phyloP scores from a whole-genome alignment of 1,140 invertebrate genomes.

The Meloidogyne chitwoodi region DNA sequence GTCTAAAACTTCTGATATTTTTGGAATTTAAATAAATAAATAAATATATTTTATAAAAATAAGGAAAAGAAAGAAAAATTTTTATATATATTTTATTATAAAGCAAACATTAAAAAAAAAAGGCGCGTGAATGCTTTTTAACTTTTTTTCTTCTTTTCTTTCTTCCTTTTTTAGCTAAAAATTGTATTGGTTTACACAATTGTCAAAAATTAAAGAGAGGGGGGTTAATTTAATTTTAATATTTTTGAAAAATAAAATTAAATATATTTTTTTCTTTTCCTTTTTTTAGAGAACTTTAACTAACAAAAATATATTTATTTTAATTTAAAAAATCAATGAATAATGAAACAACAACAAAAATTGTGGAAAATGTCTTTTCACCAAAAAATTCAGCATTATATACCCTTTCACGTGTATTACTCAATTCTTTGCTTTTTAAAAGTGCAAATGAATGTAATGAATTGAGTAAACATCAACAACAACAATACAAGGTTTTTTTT shows the following conservation, averaged over 20 bases:
- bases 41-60: too few relatives aligned
- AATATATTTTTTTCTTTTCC: too few relatives aligned
- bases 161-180: too few relatives aligned
- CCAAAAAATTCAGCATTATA: not conserved
- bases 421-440: not conserved
- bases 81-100: not conserved
- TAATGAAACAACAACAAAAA: not conserved
- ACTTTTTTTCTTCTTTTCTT: not conserved
- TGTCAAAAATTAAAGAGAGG: not conserved
- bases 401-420: not conserved
- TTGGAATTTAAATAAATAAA: not conserved
- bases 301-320: too few relatives aligned
- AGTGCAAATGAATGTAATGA: not conserved
- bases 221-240: not conserved
- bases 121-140: not conserved
- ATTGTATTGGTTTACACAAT: not conserved
- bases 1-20: not conserved
- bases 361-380: not conserved
- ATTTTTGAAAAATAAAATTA: not conserved
- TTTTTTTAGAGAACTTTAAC: too few relatives aligned
- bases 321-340: not conserved
- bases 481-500: not conserved
- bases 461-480: not conserved
- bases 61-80: not conserved
- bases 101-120: not conserved